Evolutionary conservation across 2,888 invertebrate genomes (phyloP).

Genomic region (Drosophila nr. medialis): DNA sequence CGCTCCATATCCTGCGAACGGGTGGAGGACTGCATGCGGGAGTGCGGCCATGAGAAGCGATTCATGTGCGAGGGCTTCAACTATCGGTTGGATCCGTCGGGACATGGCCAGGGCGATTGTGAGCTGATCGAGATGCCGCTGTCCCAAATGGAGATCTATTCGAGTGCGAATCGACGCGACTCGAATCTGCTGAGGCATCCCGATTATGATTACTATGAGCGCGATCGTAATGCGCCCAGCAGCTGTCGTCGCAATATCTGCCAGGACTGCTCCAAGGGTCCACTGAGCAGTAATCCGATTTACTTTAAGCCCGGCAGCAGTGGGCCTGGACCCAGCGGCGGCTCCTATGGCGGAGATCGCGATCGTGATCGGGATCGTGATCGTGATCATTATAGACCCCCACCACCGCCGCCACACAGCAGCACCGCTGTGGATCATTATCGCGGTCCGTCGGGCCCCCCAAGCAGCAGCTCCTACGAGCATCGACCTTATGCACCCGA

Average conservation of each 20-base stretch:
- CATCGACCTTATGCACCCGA: conserved; percentile 75
- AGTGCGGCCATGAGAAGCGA: conserved; percentile 90
- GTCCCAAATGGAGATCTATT: conserved; percentile 88
- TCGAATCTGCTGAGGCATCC: conserved; percentile 85
- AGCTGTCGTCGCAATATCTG: conserved; percentile 85
- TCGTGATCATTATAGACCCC: conserved; percentile 72
- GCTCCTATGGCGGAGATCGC: conserved; percentile 53
- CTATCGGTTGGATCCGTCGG: conserved; percentile 91
- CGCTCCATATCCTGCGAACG: conserved; percentile 89
- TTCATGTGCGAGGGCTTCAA: conserved; percentile 94
- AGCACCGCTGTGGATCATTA: conserved; percentile 81
- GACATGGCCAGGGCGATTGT: conserved; percentile 90
- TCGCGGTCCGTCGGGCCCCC: conserved; percentile 76
- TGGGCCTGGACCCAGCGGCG: conserved; percentile 49
- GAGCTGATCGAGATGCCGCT: conserved; percentile 91
- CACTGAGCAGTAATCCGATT: conserved; percentile 73
- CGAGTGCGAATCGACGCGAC: conserved; percentile 85
- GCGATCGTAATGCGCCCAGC: conserved; percentile 90
- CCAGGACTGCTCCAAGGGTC: conserved; percentile 82
- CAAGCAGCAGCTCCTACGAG: conserved; percentile 77
- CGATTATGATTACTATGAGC: conserved; percentile 92
- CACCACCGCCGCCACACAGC: conserved; percentile 46
- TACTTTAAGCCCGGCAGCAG: conserved; percentile 81
- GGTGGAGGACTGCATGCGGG: conserved; percentile 90
- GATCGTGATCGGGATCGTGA: conserved; percentile 55